phyloP scores from a whole-genome alignment of 2,113 vertebrate species.

The Aramus guarauna region DNA sequence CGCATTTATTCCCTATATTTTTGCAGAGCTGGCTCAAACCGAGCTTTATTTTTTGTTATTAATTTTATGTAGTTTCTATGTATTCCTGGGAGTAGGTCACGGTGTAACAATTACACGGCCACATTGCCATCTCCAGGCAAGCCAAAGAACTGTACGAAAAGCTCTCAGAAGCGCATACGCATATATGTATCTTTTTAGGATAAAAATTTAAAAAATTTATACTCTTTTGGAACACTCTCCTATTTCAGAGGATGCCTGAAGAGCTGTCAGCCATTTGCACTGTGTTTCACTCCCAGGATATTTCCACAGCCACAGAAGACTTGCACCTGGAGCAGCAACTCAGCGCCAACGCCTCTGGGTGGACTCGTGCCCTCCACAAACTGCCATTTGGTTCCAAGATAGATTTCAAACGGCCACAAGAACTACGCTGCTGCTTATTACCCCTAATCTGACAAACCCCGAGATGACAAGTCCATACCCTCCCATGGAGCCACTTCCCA shows the following conservation, averaged over 20 bases:
- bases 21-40: neutral
- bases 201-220: rapidly evolving
- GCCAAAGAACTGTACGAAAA: neutral
- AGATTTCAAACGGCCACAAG: neutral
- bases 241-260: neutral
- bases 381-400: rapidly evolving
- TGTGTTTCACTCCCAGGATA: neutral
- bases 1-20: neutral
- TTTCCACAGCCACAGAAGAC: neutral
- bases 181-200: rapidly evolving
- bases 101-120: neutral
- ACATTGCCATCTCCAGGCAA: constrained; percentile 62
- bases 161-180: rapidly evolving
- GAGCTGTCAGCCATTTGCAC: neutral
- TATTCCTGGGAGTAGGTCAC: neutral
- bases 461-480: neutral
- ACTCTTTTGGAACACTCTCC: neutral
- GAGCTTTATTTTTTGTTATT: constrained; percentile 1
- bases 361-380: neutral
- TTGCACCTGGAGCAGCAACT: neutral
- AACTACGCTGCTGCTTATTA: rapidly evolving
- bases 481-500: neutral
- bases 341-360: rapidly evolving
- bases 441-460: neutral
- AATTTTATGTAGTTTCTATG: neutral